Percentiles rank a stretch among this genome's conserved stretches.
phyloP scores from a whole-genome alignment of 1,140 invertebrate genomes.

The Leptinotarsa lineolata region DNA sequence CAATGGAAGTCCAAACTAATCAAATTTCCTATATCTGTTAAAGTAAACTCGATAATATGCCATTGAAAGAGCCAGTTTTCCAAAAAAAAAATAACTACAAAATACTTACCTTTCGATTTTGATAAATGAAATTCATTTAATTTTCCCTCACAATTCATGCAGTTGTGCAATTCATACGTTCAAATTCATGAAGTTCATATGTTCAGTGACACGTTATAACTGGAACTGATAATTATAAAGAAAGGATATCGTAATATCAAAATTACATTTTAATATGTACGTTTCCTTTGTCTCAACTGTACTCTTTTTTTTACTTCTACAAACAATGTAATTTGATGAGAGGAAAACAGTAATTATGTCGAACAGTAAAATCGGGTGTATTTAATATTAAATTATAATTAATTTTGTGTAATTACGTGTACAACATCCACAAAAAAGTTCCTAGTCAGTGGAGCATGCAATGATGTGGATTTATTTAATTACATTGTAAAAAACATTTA shows the following conservation, averaged over 20 bases:
- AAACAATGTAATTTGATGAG: conserved; percentile 33
- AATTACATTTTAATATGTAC: conserved; percentile 29
- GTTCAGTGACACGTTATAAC: not conserved
- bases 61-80: too few species aligned
- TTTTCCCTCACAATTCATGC: not conserved
- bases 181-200: not conserved
- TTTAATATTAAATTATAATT: conserved; percentile 36
- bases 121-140: too few species aligned
- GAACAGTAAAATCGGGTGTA: conserved; percentile 30
- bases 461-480: conserved; percentile 32
- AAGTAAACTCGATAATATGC: too few species aligned
- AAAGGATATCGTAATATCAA: conserved; percentile 7
- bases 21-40: too few species aligned
- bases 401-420: conserved; percentile 32
- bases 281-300: conserved; percentile 25
- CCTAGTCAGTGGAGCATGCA: conserved; percentile 30
- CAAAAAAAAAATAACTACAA: too few species aligned
- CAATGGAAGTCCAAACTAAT: too few species aligned
- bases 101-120: too few species aligned
- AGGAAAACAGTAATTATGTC: conserved; percentile 33
- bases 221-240: not conserved
- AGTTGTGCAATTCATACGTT: not conserved
- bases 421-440: conserved; percentile 32
- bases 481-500: conserved; percentile 36
- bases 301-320: conserved; percentile 21